Evolutionary conservation across 2,113 vertebrate genomes (phyloP).

Genomic region (Lutjanus erythropterus): DNA sequence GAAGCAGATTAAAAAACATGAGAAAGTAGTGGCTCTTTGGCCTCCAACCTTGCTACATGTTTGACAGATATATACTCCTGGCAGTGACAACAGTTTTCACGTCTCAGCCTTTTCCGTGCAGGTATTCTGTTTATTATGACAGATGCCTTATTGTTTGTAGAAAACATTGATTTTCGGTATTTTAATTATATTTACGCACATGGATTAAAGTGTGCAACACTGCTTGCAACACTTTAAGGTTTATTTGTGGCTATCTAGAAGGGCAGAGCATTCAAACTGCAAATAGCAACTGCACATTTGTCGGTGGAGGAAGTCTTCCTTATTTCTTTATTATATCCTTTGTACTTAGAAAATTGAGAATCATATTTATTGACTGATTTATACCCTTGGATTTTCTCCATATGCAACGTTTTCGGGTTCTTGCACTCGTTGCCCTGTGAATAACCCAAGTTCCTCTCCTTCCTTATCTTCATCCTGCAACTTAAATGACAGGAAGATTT

Average conservation of each 20-base stretch:
- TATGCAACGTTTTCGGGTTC: background rate
- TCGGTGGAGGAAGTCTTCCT: too few relatives aligned
- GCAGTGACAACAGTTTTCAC: conserved; percentile 1
- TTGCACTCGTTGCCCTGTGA: background rate
- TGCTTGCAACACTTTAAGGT: too few relatives aligned
- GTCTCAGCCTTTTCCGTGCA: background rate
- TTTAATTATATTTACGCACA: too few relatives aligned
- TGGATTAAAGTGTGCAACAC: too few relatives aligned
- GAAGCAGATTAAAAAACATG: too few relatives aligned
- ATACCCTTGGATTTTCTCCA: background rate
- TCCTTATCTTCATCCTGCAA: background rate
- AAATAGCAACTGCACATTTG: too few relatives aligned
- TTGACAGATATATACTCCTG: background rate
- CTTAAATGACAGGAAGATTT: conserved; percentile 20
- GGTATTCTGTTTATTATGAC: conserved; percentile 10
- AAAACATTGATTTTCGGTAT: too few relatives aligned
- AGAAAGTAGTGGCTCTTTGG: background rate
- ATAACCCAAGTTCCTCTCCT: conserved; percentile 11
- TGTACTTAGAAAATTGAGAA: conserved; percentile 10
- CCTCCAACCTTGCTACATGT: background rate
- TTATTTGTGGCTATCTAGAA: too few relatives aligned
- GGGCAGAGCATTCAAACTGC: too few relatives aligned
- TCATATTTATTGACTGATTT: conserved; percentile 1
- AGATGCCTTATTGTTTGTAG: too few relatives aligned
- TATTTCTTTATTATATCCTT: too few relatives aligned